Base-by-base conservation (phyloP, 2,113 vertebrate species). In the Tragelaphus scriptus region DNA sequence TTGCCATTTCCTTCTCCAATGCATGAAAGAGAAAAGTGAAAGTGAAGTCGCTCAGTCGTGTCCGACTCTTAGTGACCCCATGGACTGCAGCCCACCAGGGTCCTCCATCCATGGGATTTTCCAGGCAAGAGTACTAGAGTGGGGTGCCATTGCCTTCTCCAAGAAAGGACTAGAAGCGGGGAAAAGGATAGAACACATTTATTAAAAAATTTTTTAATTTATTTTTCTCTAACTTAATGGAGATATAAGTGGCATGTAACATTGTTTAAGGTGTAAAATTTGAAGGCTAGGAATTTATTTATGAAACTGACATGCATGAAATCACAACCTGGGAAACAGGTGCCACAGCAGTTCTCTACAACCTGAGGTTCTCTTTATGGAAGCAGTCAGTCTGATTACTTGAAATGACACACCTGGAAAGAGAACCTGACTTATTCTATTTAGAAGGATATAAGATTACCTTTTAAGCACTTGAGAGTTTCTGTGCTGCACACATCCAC, bases 401-500 rank as follows among this genome's bases (percentile, higher is more conserved):
- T 56, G 49, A 95, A 96, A 91, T 26, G 7, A 59, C 4, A 63
- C n/a, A 81, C 25, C 26, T 71, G 58, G 23, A 85, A 81, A 93
- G 53, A 93, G 97, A 88, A 82, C 47, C 19, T n/a, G 4, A 88
- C 36, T 79, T 79, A 58, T 14, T 94, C 92, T 75, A 59, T 55
- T 85, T 75, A 58, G 94, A 88, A 88, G 40, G 21, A 90, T 25
- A 5, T 16, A 77, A 51, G 0, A 94, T 98, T 98, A 99, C 99
- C 99, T 99, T 99, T 99, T 10, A 99, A 98, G 84, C 99, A 99
- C 91, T 99, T 99, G 4, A 99, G 99, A 0, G 99, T 99, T 95
- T 99, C 99, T 0, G 99, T 99, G 98, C 99, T 99, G 98, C 99
- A 99, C 4, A 99, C 99, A 0, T 99, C 99, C 92, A 99, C 99